Conservation (phyloP, 2,797 vertebrate species). For the Poecilia wingei region DNA sequence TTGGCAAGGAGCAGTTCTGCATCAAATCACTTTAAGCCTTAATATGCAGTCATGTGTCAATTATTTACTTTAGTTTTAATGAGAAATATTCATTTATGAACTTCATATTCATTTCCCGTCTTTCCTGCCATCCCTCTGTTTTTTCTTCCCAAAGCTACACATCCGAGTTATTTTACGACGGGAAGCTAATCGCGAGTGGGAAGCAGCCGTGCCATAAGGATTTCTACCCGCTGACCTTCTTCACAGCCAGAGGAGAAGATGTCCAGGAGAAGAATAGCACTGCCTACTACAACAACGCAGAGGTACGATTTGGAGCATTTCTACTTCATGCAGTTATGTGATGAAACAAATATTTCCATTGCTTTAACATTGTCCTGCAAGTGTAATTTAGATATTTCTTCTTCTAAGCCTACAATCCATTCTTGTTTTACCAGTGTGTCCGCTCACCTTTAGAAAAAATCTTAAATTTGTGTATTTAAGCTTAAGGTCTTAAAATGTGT, state of each 20-base stretch:
- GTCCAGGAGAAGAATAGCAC: slow-evolving; percentile 99
- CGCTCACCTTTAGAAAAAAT: no score
- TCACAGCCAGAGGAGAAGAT: slow-evolving; percentile 97
- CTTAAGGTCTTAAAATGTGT: no score
- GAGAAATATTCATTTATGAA: neutral
- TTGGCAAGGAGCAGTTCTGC: neutral
- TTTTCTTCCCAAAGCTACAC: slow-evolving; percentile 87
- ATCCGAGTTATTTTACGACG: slow-evolving; percentile 98
- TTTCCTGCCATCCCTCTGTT: neutral
- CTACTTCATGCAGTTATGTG: no score
- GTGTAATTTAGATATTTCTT: neutral
- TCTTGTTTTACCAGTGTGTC: neutral
- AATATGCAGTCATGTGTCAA: neutral
- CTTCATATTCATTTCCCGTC: neutral
- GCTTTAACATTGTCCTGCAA: neutral
- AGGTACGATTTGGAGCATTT: slow-evolving; percentile 80
- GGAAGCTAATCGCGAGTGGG: slow-evolving; percentile 98
- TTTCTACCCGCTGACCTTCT: slow-evolving; percentile 98
- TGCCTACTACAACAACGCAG: slow-evolving; percentile 98
- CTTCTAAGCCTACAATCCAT: neutral
- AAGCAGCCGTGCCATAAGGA: slow-evolving; percentile 98
- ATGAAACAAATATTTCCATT: neutral
- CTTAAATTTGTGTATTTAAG: no score
- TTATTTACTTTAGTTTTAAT: neutral
- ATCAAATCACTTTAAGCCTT: neutral